A percentile compares a stretch with the other conserved stretches of the same genome.
phyloP scores from a whole-genome alignment of 2,797 vertebrate species.

The Galagoides demidoff region DNA sequence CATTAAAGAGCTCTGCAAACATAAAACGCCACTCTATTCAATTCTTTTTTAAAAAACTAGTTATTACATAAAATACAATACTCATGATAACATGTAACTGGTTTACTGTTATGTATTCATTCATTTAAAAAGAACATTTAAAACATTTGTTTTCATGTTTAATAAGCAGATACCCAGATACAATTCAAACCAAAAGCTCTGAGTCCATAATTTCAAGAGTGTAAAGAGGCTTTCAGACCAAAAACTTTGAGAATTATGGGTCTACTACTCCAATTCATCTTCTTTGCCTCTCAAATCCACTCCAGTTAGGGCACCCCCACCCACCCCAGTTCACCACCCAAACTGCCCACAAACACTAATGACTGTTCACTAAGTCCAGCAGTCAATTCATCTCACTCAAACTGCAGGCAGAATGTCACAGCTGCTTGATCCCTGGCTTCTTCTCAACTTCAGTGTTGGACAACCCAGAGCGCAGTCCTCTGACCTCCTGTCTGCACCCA shows the following conservation, averaged over 20 bases:
- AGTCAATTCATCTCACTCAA: background rate
- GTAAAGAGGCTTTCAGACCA: background rate
- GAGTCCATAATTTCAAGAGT: background rate
- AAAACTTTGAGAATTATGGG: background rate
- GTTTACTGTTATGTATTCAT: background rate
- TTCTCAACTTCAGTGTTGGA: background rate
- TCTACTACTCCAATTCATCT: background rate
- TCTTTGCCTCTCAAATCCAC: background rate
- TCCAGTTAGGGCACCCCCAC: too few relatives aligned
- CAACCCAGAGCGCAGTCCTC: background rate
- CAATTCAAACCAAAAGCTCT: background rate
- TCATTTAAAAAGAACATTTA: background rate
- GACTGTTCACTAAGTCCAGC: background rate
- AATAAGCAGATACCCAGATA: background rate
- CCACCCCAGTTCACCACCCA: background rate
- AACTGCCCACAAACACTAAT: background rate
- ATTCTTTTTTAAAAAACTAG: background rate
- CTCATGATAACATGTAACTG: background rate
- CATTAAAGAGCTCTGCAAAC: background rate
- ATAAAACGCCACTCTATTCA: background rate
- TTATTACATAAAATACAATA: slow-evolving; percentile 6
- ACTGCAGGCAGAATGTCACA: rapidly evolving
- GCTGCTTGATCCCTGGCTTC: background rate
- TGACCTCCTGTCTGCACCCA: background rate
- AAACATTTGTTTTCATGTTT: slow-evolving; percentile 4